Percentiles rank a stretch among this genome's conserved stretches.
phyloP scores from a whole-genome alignment of 2,797 vertebrate genomes.

The Otolemur crassicaudatus region DNA sequence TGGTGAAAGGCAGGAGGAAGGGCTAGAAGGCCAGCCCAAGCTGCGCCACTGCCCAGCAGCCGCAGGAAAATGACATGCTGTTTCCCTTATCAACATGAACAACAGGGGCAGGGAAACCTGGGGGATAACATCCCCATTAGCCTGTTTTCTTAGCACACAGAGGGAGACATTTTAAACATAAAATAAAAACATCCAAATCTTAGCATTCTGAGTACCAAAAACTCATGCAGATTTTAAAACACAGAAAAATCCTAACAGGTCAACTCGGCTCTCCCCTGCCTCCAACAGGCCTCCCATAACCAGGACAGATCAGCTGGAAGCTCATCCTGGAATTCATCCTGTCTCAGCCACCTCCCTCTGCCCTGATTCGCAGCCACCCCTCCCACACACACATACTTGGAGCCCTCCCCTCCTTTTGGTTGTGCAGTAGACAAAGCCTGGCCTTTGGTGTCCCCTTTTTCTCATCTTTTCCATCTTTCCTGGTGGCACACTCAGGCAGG shows the following conservation, averaged over 20 bases:
- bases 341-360: not conserved
- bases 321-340: not conserved
- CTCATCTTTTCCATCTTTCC: not conserved
- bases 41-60: not conserved
- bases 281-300: not conserved
- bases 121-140: not conserved
- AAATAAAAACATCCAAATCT: constrained; percentile 23
- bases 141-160: constrained; percentile 2
- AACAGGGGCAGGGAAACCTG: not conserved
- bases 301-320: not conserved
- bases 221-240: not conserved
- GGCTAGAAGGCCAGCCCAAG: not conserved
- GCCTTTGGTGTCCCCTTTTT: not conserved
- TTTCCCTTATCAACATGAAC: not conserved
- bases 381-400: too few species aligned
- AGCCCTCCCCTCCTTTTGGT: not conserved
- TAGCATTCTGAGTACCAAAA: not conserved
- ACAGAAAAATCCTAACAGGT: not conserved
- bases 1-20: not conserved
- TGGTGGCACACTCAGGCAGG: not conserved
- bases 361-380: not conserved
- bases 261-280: not conserved
- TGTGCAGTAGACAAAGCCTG: not conserved
- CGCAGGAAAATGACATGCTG: not conserved
- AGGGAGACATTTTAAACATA: not conserved